Base-by-base conservation (phyloP, 23 tunicate genomes). In the Corella eumyota region DNA sequence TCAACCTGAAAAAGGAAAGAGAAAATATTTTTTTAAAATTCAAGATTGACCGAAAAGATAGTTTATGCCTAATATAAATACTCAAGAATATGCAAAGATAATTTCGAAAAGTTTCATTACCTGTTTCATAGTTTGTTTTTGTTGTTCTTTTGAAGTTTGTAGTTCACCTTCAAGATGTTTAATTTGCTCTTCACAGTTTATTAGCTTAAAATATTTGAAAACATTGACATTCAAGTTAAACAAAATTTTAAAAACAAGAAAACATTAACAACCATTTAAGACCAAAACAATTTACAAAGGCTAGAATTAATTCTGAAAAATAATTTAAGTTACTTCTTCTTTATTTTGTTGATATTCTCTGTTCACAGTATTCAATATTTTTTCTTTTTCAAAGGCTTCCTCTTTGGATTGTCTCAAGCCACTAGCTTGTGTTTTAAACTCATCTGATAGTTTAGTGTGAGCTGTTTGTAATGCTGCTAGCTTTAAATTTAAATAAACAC, bases 81-180 rank as follows among this genome's bases (percentile, higher is more conserved):
- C n/a, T n/a, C n/a, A n/a, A n/a, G n/a, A n/a, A n/a, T n/a, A n/a
- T n/a, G n/a, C n/a, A n/a, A n/a, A n/a, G n/a, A n/a, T n/a, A n/a
- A n/a, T n/a, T n/a, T n/a, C n/a, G n/a, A n/a, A n/a, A n/a, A n/a
- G n/a, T n/a, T n/a, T n/a, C n/a, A n/a, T n/a, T n/a, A 82, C 70
- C 58, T 67, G 74, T 34, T 45, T 34, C 80, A 82, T 66, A 31
- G 72, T 46, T 4, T 68, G 58, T 44, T 73, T 60, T 28, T 73
- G 72, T 25, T 67, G 72, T 3, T 60, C 51, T 58, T 82, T 82
- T 4, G 75, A 44, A 25, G 68, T 29, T 52, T 67, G 32, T 5
- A 73, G 72, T 30, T 82, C 92, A n/a, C 61, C 36, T 53, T 82
- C 78, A n/a, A 82, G 51, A 49, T 75, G 73, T 45, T 58, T 48